Conservation (phyloP, 2,888 invertebrate species). For the Anoncus sp. region DNA sequence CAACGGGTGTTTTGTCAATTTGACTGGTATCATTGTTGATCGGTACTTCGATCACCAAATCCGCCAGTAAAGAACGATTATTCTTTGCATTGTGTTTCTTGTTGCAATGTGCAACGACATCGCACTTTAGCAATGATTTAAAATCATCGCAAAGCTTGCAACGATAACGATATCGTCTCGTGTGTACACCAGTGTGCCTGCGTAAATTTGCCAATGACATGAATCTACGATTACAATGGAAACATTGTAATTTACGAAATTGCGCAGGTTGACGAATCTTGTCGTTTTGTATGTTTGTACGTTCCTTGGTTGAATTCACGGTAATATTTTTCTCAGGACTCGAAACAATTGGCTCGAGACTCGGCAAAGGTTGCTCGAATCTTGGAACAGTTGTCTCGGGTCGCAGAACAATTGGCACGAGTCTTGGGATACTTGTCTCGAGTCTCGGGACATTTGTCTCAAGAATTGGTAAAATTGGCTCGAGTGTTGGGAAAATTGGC, state of each 20-base stretch:
- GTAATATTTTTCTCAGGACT: too few relatives aligned
- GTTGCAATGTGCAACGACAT: conserved; percentile 88
- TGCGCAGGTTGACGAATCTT: conserved; percentile 45
- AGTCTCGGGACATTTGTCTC: too few relatives aligned
- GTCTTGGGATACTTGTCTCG: too few relatives aligned
- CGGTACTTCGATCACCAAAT: conserved; percentile 69
- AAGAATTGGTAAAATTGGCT: too few relatives aligned
- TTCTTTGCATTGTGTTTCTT: conserved; percentile 86
- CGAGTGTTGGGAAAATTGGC: too few relatives aligned
- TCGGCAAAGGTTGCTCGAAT: too few relatives aligned
- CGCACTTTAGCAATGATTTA: conserved; percentile 87
- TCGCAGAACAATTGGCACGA: too few relatives aligned
- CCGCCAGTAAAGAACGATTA: conserved; percentile 68
- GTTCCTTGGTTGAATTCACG: too few relatives aligned
- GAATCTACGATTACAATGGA: conserved; percentile 83
- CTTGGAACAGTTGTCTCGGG: too few relatives aligned
- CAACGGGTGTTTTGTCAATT: neutral
- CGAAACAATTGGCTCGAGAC: too few relatives aligned
- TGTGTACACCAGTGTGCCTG: conserved; percentile 87
- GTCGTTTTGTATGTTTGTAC: conserved; percentile 5
- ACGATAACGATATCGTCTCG: conserved; percentile 90
- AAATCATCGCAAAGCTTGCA: conserved; percentile 90
- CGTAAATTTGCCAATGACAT: conserved; percentile 84
- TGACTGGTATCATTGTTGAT: conserved; percentile 6
- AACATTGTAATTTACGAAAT: conserved; percentile 82